Evolutionary conservation across 2,113 vertebrate genomes (phyloP).

Genomic region (Podarcis cretensis): DNA sequence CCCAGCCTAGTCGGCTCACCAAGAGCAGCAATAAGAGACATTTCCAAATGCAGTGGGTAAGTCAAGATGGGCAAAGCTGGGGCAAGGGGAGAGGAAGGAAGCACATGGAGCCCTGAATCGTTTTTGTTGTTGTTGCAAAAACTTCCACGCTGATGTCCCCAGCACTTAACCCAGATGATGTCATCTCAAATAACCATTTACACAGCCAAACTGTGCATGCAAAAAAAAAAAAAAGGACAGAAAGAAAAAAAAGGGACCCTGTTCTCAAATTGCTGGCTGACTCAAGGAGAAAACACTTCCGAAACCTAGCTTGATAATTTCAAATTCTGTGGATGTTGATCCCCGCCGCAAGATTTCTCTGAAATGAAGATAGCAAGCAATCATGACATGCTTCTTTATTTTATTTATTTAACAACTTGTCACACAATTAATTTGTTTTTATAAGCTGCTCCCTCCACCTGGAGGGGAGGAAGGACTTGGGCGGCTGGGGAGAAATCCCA

Average conservation of each 20-base stretch:
- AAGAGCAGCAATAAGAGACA: constrained; percentile 30
- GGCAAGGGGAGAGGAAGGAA: background rate
- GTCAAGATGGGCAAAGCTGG: background rate
- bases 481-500: constrained; percentile 60
- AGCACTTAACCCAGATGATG: background rate
- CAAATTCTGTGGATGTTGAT: background rate
- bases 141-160: background rate
- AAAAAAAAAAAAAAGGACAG: no score
- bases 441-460: constrained; percentile 42
- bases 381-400: constrained; percentile 44
- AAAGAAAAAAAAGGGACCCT: no score
- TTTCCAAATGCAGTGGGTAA: constrained; percentile 20
- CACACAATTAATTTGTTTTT: constrained; percentile 69
- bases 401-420: constrained; percentile 67
- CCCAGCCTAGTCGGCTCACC: constrained; percentile 19
- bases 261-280: background rate
- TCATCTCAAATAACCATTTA: no score
- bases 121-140: background rate
- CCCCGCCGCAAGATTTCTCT: constrained; percentile 33
- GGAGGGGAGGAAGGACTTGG: constrained; percentile 66
- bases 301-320: background rate
- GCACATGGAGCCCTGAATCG: background rate
- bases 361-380: constrained; percentile 37
- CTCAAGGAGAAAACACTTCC: background rate
- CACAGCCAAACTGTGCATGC: background rate